Percentiles rank a stretch among this genome's conserved stretches.
Evolutionary conservation across 2,113 vertebrate species (phyloP).

Genomic region (Boulengeromyrus knoepffleri): DNA sequence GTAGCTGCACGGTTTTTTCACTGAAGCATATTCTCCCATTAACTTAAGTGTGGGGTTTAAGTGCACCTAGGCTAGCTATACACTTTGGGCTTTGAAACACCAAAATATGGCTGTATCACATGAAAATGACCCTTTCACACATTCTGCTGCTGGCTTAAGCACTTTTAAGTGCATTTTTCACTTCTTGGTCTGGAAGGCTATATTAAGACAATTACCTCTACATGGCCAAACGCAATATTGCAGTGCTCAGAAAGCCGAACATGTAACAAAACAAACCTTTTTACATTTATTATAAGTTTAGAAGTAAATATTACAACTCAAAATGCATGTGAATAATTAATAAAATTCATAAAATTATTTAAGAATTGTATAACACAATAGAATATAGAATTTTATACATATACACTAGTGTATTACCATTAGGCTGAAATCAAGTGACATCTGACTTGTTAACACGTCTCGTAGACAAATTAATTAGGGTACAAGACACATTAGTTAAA

Average conservation of each 20-base stretch:
- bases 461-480: too few relatives aligned
- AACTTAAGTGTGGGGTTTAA: background rate
- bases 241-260: background rate
- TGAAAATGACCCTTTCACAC: background rate
- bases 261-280: background rate
- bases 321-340: too few relatives aligned
- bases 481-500: too few relatives aligned
- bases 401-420: too few relatives aligned
- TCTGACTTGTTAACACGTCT: too few relatives aligned
- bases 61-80: background rate
- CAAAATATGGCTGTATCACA: background rate
- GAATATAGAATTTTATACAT: too few relatives aligned
- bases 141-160: background rate
- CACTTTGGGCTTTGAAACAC: background rate
- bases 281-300: too few relatives aligned
- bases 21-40: background rate
- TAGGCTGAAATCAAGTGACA: too few relatives aligned
- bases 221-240: background rate
- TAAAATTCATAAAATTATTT: too few relatives aligned
- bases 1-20: background rate
- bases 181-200: background rate
- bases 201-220: background rate
- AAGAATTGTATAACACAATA: too few relatives aligned
- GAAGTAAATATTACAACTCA: too few relatives aligned
- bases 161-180: background rate